Evolutionary conservation across 1,140 invertebrate species (phyloP).

Genomic region (Drosophila melanogaster): DNA sequence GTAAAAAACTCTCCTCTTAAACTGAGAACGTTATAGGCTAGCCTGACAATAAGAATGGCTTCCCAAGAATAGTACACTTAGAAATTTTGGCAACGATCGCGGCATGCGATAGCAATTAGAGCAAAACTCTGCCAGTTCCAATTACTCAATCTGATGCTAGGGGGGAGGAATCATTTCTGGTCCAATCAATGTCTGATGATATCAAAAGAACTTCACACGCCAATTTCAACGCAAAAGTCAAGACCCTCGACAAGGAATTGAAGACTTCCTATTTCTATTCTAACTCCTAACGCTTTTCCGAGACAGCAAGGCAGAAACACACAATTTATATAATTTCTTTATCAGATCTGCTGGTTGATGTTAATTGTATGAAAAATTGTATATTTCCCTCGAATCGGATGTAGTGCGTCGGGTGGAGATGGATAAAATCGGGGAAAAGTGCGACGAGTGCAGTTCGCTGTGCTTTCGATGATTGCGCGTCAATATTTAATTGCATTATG

Average conservation of each 20-base stretch:
- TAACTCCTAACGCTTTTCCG: constrained; percentile 50
- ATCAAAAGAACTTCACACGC: constrained; percentile 60
- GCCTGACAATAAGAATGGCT: constrained; percentile 20
- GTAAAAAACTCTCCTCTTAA: constrained; percentile 63
- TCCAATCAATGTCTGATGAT: constrained; percentile 58
- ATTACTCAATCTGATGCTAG: constrained; percentile 60
- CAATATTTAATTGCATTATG: constrained; percentile 72
- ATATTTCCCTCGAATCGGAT: constrained; percentile 58
- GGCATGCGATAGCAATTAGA: constrained; percentile 66
- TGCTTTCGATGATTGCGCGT: constrained; percentile 68
- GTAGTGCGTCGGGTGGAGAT: constrained; percentile 32
- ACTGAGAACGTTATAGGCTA: constrained; percentile 9
- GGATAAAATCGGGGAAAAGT: constrained; percentile 53
- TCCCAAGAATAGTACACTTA: constrained; percentile 41
- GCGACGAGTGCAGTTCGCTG: constrained; percentile 72
- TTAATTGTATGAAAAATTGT: constrained; percentile 70
- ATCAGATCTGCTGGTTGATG: constrained; percentile 55
- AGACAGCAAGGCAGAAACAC: constrained; percentile 17
- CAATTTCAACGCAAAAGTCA: constrained; percentile 19
- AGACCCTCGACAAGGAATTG: constrained; percentile 60
- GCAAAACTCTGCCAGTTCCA: constrained; percentile 43
- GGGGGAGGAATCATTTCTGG: constrained; percentile 6
- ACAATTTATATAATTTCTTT: constrained; percentile 80
- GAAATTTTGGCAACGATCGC: constrained; percentile 66
- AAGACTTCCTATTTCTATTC: constrained; percentile 60